Evolutionary conservation across 2,888 invertebrate genomes (phyloP).

Genomic region (Lasioglossum malachurum): DNA sequence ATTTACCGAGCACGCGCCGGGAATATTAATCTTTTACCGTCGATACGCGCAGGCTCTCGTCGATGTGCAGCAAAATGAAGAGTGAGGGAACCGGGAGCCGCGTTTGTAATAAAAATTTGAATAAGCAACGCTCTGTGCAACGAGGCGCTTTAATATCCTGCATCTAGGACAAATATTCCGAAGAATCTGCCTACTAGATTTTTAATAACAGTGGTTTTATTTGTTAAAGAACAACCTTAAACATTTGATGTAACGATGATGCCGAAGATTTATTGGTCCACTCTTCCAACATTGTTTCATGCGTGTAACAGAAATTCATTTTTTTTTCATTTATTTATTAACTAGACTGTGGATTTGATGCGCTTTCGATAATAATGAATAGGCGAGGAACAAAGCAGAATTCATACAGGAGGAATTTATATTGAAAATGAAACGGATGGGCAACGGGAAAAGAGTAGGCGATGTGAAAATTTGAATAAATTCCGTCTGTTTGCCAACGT

Average conservation of each 20-base stretch:
- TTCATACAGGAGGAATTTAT: background rate
- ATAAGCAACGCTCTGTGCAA: background rate
- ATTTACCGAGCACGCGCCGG: conserved; percentile 4
- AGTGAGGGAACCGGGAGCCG: background rate
- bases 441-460: background rate
- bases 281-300: too few relatives aligned
- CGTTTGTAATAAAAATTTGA: conserved; percentile 32
- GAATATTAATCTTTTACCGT: conserved; percentile 43
- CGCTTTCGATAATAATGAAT: too few relatives aligned
- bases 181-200: background rate
- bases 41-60: background rate
- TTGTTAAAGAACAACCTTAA: background rate
- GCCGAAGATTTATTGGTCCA: too few relatives aligned
- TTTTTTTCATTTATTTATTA: too few relatives aligned
- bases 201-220: background rate
- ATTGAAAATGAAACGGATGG: background rate
- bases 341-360: too few relatives aligned
- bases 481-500: background rate
- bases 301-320: too few relatives aligned
- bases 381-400: background rate
- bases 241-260: background rate
- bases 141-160: background rate
- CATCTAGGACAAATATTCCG: background rate
- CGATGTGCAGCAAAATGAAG: background rate
- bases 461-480: conserved; percentile 15